Conservation (phyloP, 2,888 invertebrate species). For the Tuberolachnus salignus region DNA sequence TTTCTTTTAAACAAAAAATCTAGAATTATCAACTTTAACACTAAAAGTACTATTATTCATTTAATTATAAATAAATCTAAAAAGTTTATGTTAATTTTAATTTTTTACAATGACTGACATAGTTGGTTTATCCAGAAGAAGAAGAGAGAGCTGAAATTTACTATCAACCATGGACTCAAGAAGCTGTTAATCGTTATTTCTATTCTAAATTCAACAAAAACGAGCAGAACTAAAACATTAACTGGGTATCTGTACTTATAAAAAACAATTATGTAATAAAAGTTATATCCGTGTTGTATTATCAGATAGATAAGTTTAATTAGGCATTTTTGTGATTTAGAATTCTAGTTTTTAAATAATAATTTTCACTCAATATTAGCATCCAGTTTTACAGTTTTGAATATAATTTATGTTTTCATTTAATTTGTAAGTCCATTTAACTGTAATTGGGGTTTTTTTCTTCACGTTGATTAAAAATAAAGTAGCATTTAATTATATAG, state of each 20-base stretch:
- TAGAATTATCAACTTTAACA: too few species aligned
- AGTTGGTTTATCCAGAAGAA: slow-evolving; percentile 91
- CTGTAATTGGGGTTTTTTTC: too few species aligned
- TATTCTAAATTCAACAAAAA: slow-evolving; percentile 94
- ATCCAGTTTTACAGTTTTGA: too few species aligned
- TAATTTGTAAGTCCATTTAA: too few species aligned
- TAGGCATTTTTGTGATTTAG: background rate
- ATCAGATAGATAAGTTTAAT: too few species aligned
- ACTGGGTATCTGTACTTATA: slow-evolving; percentile 73
- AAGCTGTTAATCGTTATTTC: slow-evolving; percentile 95
- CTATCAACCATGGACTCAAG: slow-evolving; percentile 92
- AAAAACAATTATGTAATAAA: background rate
- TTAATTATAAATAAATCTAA: background rate
- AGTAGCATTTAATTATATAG: too few species aligned
- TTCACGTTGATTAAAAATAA: too few species aligned
- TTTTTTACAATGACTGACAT: slow-evolving; percentile 87
- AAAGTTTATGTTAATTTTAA: slow-evolving; percentile 57
- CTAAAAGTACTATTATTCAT: too few species aligned
- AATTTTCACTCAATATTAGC: too few species aligned
- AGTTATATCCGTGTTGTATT: too few species aligned
- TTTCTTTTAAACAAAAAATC: too few species aligned
- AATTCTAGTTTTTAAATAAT: background rate
- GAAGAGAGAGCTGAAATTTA: slow-evolving; percentile 95
- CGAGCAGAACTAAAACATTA: slow-evolving; percentile 92
- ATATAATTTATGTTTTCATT: too few species aligned